Evolutionary conservation across 2,113 vertebrate genomes (phyloP), one percentile per base, ranked within the genome.

Genomic region (Megaleporinus macrocephalus): DNA sequence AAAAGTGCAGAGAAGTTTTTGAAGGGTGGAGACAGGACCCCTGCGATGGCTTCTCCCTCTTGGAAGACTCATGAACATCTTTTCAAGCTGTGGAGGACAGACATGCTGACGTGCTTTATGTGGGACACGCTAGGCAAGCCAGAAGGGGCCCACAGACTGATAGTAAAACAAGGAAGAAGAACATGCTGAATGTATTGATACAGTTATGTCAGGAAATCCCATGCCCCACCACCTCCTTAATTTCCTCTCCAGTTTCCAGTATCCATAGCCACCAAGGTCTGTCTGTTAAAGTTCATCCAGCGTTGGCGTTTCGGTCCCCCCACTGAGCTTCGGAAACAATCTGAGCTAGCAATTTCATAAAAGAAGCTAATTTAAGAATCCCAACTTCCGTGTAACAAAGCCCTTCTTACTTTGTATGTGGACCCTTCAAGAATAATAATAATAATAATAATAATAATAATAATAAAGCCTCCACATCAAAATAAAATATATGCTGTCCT

Each of bases 21-120:
- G 22, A 87, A 61, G 30, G 59, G 68, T 82, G 68, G 76, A 75
- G 62, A 72, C 20, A 6, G 22, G 0, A 66, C 53, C 24, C 76
- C 74, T 76, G 30, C 29, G 26, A 73, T 4, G 55, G 71, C 69
- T 73, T 85, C 53, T 82, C 75, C 76, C 26, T 75, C 78, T 65
- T 33, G 26, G 66, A 83, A 75, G 76, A 83, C 78, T 47, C 26
- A 88, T 89, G 87, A 90, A 90, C 82, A 85, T 91, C 83, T 89
- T 87, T 87, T 83, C 87, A 90, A 90, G 88, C 89, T 90, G 85
- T 88, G 12, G 83, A 87, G 84, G 84, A 91, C 87, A 78, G 85
- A 88, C 80, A 80, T 79, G 90, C 82, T 91, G 91, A 92, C 87
- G 86, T 93, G 88, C 89, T 93, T 92, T 91, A 92, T 91, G 90